These are phyloP conservation scores for Prostheceraeus crozeri DNA, from an alignment of 2,888 invertebrate genomes.

Conservation along the genomic window DNA sequence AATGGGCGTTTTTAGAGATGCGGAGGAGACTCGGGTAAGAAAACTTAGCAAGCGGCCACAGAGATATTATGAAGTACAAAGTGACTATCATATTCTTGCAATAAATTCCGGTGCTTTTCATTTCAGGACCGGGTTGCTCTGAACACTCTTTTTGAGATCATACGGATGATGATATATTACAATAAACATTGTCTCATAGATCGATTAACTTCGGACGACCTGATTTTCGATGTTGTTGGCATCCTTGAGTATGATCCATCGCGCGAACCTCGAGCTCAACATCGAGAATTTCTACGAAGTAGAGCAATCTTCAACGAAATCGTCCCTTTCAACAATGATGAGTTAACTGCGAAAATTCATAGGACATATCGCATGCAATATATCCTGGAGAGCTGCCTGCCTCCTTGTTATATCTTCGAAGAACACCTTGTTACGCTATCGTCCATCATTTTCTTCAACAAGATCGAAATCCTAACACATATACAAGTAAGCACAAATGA, in stretches of 20 bases:
- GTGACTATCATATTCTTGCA: too few species aligned
- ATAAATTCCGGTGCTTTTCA: too few species aligned
- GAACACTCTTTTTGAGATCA: too few species aligned
- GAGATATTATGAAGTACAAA: too few species aligned
- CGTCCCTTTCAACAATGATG: conserved; percentile 85
- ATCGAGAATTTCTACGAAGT: conserved; percentile 87
- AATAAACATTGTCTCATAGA: conserved; percentile 94
- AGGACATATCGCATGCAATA: conserved; percentile 99
- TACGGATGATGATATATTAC: too few species aligned
- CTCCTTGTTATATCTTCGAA: conserved; percentile 96
- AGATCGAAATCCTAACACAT: conserved; percentile 94
- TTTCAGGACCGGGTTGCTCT: too few species aligned
- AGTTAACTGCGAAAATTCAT: conserved; percentile 93
- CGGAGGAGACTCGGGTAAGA: too few species aligned
- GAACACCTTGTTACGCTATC: conserved; percentile 93
- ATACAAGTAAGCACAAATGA: too few species aligned
- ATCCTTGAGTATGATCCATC: conserved; percentile 98
- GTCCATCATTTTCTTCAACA: conserved; percentile 98
- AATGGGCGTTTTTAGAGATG: too few species aligned
- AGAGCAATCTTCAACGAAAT: conserved; percentile 65
- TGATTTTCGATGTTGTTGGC: conserved; percentile 71
- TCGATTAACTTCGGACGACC: conserved; percentile 78
- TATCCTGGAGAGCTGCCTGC: conserved; percentile 90
- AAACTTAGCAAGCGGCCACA: too few species aligned
- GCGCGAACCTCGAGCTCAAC: conserved; percentile 67